Conservation (phyloP, 2,888 invertebrate genomes). For the Steromphala cineraria region DNA sequence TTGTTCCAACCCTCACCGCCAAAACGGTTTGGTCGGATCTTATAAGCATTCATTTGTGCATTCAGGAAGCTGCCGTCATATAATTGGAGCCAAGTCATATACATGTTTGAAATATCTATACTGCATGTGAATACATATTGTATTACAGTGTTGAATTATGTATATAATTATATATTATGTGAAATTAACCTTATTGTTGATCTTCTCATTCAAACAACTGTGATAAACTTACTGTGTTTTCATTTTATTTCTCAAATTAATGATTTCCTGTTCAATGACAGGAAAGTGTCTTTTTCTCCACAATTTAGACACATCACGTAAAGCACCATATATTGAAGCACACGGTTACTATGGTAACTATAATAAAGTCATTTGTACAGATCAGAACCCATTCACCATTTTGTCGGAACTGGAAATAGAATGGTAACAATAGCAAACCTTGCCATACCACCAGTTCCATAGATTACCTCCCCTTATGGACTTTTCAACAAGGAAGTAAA, state of each 20-base stretch:
- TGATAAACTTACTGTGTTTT: background rate
- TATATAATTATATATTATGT: slow-evolving; percentile 8
- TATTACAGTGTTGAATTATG: background rate
- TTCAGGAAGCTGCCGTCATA: background rate
- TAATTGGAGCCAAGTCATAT: background rate
- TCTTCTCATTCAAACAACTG: slow-evolving; percentile 10
- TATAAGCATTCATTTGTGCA: background rate
- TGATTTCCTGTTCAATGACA: background rate
- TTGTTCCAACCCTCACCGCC: background rate
- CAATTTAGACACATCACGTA: background rate
- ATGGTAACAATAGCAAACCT: background rate
- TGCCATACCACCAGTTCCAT: background rate
- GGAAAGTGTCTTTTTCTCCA: background rate
- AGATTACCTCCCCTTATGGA: slow-evolving; percentile 5
- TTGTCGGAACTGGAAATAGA: background rate
- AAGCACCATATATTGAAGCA: background rate
- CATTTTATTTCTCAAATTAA: slow-evolving; percentile 1
- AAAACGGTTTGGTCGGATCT: background rate
- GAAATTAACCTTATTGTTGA: background rate
- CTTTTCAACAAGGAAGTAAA: background rate
- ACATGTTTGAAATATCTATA: background rate
- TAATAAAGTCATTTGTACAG: background rate
- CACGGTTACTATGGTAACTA: background rate
- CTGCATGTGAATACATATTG: background rate
- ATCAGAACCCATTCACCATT: background rate